A percentile compares a stretch with the other conserved stretches of the same genome.
These are phyloP conservation scores for Pseudopleuronectes americanus DNA, from an alignment of 2,797 vertebrate species.

Conservation along the genomic window DNA sequence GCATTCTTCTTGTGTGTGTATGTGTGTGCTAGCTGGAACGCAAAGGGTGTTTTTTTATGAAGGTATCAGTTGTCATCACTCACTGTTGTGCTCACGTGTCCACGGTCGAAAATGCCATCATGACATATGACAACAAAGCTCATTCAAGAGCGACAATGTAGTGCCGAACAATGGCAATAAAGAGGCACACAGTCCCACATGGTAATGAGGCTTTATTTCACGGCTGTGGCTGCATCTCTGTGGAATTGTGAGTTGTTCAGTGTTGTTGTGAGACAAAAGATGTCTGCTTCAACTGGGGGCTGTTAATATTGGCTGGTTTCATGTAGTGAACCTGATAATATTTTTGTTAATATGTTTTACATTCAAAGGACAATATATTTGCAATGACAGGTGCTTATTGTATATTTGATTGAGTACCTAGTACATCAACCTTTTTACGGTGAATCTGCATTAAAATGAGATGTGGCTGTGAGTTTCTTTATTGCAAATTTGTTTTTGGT, in stretches of 20 bases:
- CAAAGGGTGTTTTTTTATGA: constrained; percentile 59
- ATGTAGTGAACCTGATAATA: background rate
- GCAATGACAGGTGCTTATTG: background rate
- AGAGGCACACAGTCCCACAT: constrained; percentile 75
- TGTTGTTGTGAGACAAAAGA: constrained; percentile 81
- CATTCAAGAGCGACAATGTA: constrained; percentile 68
- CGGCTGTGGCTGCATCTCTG: constrained; percentile 70
- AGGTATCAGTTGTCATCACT: constrained; percentile 67
- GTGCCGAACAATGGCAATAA: constrained; percentile 75
- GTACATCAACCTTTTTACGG: background rate
- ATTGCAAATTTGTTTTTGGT: background rate
- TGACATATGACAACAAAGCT: constrained; percentile 70
- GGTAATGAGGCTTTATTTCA: constrained; percentile 78
- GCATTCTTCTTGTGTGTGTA: constrained; percentile 75
- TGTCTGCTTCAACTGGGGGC: constrained; percentile 78
- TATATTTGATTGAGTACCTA: background rate
- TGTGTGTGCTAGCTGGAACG: constrained; percentile 54
- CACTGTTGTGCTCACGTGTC: constrained; percentile 53
- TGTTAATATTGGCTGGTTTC: constrained; percentile 30
- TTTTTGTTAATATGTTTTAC: no score
- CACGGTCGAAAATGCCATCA: constrained; percentile 57
- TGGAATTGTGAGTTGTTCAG: constrained; percentile 73
- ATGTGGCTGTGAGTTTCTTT: background rate
- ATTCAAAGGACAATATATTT: no score
- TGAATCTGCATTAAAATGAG: background rate